Evolutionary conservation across 1,140 invertebrate genomes (phyloP).

Genomic region (Danaus plexippus): DNA sequence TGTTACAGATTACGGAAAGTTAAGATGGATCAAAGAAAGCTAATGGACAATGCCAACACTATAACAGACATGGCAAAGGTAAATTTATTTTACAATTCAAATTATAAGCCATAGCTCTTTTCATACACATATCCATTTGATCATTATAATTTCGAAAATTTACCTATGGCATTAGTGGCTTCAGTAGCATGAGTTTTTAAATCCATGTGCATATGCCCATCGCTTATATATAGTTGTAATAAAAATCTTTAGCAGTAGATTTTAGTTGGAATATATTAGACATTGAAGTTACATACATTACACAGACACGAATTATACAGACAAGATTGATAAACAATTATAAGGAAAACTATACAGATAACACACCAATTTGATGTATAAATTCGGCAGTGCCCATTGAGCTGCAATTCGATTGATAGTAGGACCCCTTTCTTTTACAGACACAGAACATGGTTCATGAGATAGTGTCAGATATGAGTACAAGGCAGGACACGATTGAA

Average conservation of each 20-base stretch:
- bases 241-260: too few relatives aligned
- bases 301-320: too few relatives aligned
- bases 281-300: too few relatives aligned
- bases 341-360: slow-evolving; percentile 3
- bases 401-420: slow-evolving; percentile 71
- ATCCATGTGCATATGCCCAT: too few relatives aligned
- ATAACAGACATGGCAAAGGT: slow-evolving; percentile 99
- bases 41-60: slow-evolving; percentile 99
- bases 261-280: too few relatives aligned
- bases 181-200: too few relatives aligned
- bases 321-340: too few relatives aligned
- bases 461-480: slow-evolving; percentile 96
- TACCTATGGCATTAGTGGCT: too few relatives aligned
- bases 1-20: slow-evolving; percentile 94
- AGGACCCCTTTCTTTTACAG: slow-evolving; percentile 79
- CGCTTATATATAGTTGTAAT: too few relatives aligned
- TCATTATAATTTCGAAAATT: not conserved
- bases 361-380: slow-evolving; percentile 5
- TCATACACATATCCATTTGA: slow-evolving; percentile 54
- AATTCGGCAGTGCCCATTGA: slow-evolving; percentile 46
- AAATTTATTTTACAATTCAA: slow-evolving; percentile 38
- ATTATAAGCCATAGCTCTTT: slow-evolving; percentile 47
- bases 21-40: slow-evolving; percentile 99
- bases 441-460: slow-evolving; percentile 98
- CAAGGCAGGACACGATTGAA: slow-evolving; percentile 90